phyloP scores from a whole-genome alignment of 2,113 vertebrate species.

The Takifugu bimaculatus region DNA sequence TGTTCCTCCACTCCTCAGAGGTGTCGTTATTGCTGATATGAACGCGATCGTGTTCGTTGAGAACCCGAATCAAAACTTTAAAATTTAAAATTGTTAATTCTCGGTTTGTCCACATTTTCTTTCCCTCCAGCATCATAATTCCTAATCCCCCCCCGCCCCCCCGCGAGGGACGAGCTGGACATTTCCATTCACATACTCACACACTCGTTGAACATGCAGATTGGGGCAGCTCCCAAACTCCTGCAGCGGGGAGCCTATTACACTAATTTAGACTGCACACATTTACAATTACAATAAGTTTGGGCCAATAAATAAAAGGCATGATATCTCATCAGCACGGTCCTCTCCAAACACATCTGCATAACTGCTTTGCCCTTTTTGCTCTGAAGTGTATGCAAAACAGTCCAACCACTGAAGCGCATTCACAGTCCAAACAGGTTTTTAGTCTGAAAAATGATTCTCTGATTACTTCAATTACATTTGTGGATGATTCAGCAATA shows the following conservation, averaged over 20 bases:
- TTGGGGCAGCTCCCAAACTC: constrained; percentile 56
- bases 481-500: constrained; percentile 59
- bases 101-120: constrained; percentile 53
- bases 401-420: constrained; percentile 4
- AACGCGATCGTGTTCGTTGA: no score
- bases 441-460: constrained; percentile 12
- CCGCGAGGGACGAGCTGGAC: constrained; percentile 47
- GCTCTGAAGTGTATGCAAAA: constrained; percentile 34
- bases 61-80: no score
- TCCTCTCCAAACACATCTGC: constrained; percentile 52
- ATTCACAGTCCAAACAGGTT: constrained; percentile 13
- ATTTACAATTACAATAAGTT: constrained; percentile 58
- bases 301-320: constrained; percentile 46
- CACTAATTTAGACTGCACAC: constrained; percentile 58
- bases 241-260: constrained; percentile 54
- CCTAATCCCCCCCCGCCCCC: constrained; percentile 55
- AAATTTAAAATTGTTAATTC: constrained; percentile 12
- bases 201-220: constrained; percentile 63
- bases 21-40: no score
- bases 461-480: constrained; percentile 37
- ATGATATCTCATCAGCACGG: constrained; percentile 47
- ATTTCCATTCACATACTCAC: constrained; percentile 35
- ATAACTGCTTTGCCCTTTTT: constrained; percentile 41
- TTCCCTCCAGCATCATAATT: constrained; percentile 55
- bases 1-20: no score